Conservation (phyloP, 2,888 invertebrate genomes). For the Eupithecia tripunctaria region DNA sequence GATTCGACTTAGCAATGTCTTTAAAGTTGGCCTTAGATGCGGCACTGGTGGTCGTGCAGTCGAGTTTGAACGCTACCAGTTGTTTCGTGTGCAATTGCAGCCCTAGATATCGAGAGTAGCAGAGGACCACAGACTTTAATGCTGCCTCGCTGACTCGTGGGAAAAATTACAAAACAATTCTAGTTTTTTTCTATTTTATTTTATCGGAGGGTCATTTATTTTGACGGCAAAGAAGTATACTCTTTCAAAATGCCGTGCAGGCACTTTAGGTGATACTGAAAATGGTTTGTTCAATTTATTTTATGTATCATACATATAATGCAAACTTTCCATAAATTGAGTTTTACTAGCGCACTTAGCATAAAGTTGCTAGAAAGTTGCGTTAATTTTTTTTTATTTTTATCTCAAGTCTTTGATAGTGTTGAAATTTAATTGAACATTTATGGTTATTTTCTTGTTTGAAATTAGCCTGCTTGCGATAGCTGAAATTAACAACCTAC, state of each 20-base stretch:
- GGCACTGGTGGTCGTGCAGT: constrained; percentile 31
- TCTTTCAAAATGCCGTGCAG: constrained; percentile 18
- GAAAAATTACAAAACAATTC: constrained; percentile 49
- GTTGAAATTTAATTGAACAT: background rate
- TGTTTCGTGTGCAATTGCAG: constrained; percentile 67
- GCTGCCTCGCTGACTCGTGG: constrained; percentile 56
- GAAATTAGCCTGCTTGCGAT: background rate
- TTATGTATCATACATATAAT: constrained; percentile 7
- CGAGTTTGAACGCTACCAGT: constrained; percentile 69
- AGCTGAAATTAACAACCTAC: background rate
- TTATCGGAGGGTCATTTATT: background rate
- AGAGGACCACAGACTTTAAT: constrained; percentile 57
- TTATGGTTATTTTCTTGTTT: background rate
- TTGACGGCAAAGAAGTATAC: background rate
- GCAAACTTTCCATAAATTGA: background rate
- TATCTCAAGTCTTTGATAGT: background rate
- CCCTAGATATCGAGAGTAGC: constrained; percentile 58
- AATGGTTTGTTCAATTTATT: constrained; percentile 15
- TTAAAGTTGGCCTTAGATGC: background rate
- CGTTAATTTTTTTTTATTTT: constrained; percentile 17
- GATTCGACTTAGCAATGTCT: background rate
- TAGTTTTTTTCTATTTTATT: background rate
- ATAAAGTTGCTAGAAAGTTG: constrained; percentile 13
- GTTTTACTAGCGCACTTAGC: constrained; percentile 10
- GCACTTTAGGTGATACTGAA: constrained; percentile 27